A percentile compares a stretch with the other conserved stretches of the same genome.
These are phyloP conservation scores for Nymphalis c-album DNA, from an alignment of 2,888 invertebrate genomes.

Conservation along the genomic window DNA sequence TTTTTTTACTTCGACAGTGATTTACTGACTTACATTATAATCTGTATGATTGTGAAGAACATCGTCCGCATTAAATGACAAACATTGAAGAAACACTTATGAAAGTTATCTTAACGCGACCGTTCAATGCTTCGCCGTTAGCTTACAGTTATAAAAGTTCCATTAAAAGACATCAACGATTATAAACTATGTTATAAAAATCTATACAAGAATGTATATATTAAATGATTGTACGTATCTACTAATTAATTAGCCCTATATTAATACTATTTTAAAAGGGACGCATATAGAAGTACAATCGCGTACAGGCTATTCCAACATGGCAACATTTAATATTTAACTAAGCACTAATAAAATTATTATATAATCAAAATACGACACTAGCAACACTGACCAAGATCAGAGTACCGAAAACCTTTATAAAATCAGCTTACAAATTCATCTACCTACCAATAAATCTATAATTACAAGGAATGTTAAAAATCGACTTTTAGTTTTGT, in stretches of 20 bases:
- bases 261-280: constrained; percentile 33
- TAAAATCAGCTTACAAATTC: constrained; percentile 21
- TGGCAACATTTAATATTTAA: constrained; percentile 36
- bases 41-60: too few species aligned
- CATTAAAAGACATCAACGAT: constrained; percentile 28
- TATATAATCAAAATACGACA: constrained; percentile 19
- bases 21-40: too few species aligned
- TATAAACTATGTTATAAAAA: constrained; percentile 38
- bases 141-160: constrained; percentile 8
- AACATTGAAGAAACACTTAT: not conserved
- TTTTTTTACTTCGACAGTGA: too few species aligned
- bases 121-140: constrained; percentile 1
- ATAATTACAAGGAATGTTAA: not conserved
- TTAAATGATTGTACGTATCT: constrained; percentile 20
- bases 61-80: too few species aligned
- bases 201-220: constrained; percentile 32
- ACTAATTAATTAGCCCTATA: constrained; percentile 15
- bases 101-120: not conserved
- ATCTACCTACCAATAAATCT: constrained; percentile 12
- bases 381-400: constrained; percentile 10
- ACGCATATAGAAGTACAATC: constrained; percentile 45
- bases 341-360: constrained; percentile 26
- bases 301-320: constrained; percentile 41
- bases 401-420: constrained; percentile 15
- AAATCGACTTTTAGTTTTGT: constrained; percentile 8